Evolutionary conservation across 2,113 vertebrate genomes (phyloP), one percentile per base, ranked within the genome.

Genomic region (Thunnus thynnus): DNA sequence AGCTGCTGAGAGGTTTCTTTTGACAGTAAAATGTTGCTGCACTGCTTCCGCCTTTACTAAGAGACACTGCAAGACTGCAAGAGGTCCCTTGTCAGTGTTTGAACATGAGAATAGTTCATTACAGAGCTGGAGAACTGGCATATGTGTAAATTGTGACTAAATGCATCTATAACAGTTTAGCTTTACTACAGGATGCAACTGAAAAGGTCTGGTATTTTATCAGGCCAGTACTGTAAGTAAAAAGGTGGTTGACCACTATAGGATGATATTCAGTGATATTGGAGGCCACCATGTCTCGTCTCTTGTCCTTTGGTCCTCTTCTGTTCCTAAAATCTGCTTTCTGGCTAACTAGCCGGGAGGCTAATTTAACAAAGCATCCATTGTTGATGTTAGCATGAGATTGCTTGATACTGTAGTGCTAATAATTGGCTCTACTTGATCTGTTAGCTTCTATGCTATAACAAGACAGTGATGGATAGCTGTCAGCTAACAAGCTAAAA

Each of bases 401-500:
- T 18, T 57, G 16, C 52, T 44, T 47, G 14, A 25, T 50, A 46
- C 25, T 13, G 6, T 10, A 13, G 2, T 17, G 25, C 3, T 77
- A 51, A 75, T 73, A 17, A 62, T 51, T 41, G 51, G n/a, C 17
- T 65, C 41, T 12, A n/a, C 55, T 51, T 56, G 55, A 57, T 70
- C 47, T 48, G 20, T 69, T 71, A 51, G 1, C 32, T 46, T 75
- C 25, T 41, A 27, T 63, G 51, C 65, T 61, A 44, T 11, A 65
- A 75, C 44, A 48, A 22, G 55, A 52, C 22, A 48, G 20, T 85
- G 73, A 85, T 62, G 7, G 62, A 85, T 79, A 30, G 50, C 57
- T 70, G 51, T 54, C 62, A 17, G 52, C 60, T 82, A 84, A 65
- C 55, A 54, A 76, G 80, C 32, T 58, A 32, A 83, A 83, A 72